These are phyloP conservation scores for Manduca sexta DNA, from an alignment of 1,140 invertebrate genomes.

Conservation along the genomic window DNA sequence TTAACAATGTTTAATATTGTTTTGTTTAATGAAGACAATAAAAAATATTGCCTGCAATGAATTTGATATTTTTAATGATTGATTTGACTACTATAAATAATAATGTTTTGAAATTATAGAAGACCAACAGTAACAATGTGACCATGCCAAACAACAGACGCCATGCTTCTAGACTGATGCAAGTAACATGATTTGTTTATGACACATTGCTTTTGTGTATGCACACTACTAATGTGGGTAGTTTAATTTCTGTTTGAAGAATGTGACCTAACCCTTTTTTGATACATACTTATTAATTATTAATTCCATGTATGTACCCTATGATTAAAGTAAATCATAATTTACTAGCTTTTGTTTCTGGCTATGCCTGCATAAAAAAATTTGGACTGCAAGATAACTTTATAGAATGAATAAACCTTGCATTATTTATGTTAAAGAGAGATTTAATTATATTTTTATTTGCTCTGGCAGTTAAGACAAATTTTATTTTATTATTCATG, in stretches of 20 bases:
- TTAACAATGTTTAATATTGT: neutral
- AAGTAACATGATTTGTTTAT: constrained; percentile 63
- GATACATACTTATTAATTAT: neutral
- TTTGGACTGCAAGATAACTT: too few species aligned
- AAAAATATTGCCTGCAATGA: neutral
- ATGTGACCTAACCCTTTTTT: constrained; percentile 3
- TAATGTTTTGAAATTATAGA: constrained; percentile 60
- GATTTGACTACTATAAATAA: neutral
- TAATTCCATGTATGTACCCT: too few species aligned
- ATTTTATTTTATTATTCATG: too few species aligned
- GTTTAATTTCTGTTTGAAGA: neutral
- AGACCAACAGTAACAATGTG: constrained; percentile 63
- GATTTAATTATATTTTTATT: too few species aligned
- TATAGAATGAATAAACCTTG: too few species aligned
- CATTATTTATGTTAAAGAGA: too few species aligned
- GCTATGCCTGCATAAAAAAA: too few species aligned
- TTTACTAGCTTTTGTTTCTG: too few species aligned
- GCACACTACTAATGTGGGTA: constrained; percentile 9
- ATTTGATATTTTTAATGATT: neutral
- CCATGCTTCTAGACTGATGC: constrained; percentile 66
- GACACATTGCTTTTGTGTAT: constrained; percentile 57
- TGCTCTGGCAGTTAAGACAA: too few species aligned
- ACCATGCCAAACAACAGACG: constrained; percentile 35
- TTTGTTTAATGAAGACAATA: neutral
- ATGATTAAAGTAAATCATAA: too few species aligned